These are phyloP conservation scores for Dicyrtoma fusca DNA, from an alignment of 2,888 invertebrate species.

Conservation along the genomic window DNA sequence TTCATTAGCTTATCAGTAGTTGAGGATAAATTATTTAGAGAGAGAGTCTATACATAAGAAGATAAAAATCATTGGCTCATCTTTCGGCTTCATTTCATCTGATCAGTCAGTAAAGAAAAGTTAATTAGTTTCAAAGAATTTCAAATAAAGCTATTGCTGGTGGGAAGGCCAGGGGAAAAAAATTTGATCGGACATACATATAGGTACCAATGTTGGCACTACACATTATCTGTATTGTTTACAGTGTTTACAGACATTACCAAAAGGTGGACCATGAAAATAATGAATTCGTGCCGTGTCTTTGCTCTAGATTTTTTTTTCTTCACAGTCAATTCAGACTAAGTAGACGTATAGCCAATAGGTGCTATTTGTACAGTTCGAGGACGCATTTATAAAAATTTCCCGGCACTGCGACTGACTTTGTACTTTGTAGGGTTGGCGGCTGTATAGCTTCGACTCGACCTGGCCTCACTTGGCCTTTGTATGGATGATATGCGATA, in stretches of 20 bases:
- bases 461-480: too few species aligned
- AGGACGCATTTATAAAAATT: too few species aligned
- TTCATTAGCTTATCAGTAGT: constrained; percentile 19
- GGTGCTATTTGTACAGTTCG: too few species aligned
- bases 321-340: too few species aligned
- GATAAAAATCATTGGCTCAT: not conserved
- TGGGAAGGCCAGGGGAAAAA: not conserved
- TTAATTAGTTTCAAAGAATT: constrained; percentile 15
- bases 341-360: too few species aligned
- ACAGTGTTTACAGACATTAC: not conserved
- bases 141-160: not conserved
- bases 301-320: not conserved
- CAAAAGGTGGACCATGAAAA: not conserved
- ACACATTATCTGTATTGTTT: too few species aligned
- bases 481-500: constrained; percentile 9
- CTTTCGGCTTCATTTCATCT: constrained; percentile 6
- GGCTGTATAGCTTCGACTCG: too few species aligned
- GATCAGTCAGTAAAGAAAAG: constrained; percentile 14
- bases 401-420: not conserved
- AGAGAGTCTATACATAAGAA: not conserved
- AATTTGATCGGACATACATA: constrained; percentile 1
- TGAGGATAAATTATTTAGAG: constrained; percentile 12
- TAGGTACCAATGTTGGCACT: too few species aligned
- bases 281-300: constrained; percentile 1
- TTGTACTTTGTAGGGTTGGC: too few species aligned